Evolutionary conservation across 2,797 vertebrate genomes (phyloP).

Genomic region (Sebastes miniatus): DNA sequence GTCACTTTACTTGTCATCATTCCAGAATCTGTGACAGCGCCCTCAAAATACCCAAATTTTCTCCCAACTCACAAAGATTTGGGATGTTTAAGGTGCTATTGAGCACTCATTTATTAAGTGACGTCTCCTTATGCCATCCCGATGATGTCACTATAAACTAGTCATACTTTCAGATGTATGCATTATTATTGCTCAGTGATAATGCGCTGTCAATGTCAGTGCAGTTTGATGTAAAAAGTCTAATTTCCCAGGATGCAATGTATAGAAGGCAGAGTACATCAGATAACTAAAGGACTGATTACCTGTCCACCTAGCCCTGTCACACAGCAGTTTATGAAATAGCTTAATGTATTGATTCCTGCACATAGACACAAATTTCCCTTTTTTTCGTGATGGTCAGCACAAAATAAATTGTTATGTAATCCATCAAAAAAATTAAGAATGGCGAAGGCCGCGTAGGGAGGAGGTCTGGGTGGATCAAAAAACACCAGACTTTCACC

Average conservation of each 20-base stretch:
- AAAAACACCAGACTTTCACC: no score
- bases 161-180: background rate
- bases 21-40: background rate
- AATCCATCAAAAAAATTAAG: no score
- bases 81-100: background rate
- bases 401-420: no score
- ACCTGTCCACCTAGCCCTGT: background rate
- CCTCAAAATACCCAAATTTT: background rate
- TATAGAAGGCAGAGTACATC: background rate
- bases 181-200: background rate
- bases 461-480: no score
- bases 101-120: background rate
- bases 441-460: no score
- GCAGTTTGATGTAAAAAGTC: background rate
- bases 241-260: background rate
- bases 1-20: background rate
- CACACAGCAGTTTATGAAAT: no score
- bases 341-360: no score
- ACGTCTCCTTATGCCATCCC: background rate
- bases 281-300: background rate
- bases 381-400: no score
- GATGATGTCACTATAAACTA: background rate
- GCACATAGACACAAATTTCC: no score
- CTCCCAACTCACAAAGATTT: background rate
- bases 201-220: background rate